Conservation (phyloP, 2,888 invertebrate genomes). For the Thereva unica region DNA sequence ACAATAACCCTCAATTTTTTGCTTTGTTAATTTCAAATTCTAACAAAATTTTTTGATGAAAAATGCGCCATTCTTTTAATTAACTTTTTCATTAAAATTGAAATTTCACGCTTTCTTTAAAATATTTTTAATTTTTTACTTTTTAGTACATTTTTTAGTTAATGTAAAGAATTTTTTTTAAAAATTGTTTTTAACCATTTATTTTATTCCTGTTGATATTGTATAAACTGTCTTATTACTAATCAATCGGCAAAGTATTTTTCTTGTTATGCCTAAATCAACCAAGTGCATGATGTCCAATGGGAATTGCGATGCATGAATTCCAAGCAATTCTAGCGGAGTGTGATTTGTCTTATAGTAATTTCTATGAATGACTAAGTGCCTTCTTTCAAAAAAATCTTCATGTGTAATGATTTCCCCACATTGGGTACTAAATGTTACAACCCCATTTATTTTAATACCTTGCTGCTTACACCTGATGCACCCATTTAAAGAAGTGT, state of each 20-base stretch:
- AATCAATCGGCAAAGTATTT: neutral
- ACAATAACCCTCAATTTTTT: no score
- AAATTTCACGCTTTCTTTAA: no score
- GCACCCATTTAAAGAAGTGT: conserved; percentile 23
- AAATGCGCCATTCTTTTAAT: no score
- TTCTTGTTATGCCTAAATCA: neutral
- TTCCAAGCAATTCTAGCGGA: conserved; percentile 7
- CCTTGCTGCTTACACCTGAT: conserved; percentile 8
- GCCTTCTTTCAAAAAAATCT: conserved; percentile 23
- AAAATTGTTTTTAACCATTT: no score
- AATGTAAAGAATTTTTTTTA: no score
- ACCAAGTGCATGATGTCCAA: neutral
- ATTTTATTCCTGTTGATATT: no score
- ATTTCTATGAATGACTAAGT: conserved; percentile 14
- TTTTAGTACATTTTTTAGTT: no score
- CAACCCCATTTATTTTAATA: conserved; percentile 21
- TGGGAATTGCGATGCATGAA: neutral
- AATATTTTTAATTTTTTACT: no score
- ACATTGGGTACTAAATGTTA: conserved; percentile 13
- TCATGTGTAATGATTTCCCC: conserved; percentile 8
- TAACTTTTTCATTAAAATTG: no score
- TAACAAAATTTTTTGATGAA: no score
- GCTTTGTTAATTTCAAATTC: no score
- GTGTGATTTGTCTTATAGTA: neutral
- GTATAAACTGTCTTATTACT: no score